Evolutionary conservation across 2,113 vertebrate species (phyloP), one percentile per base, ranked within the genome.

Genomic region (Rhinichthys klamathensis): DNA sequence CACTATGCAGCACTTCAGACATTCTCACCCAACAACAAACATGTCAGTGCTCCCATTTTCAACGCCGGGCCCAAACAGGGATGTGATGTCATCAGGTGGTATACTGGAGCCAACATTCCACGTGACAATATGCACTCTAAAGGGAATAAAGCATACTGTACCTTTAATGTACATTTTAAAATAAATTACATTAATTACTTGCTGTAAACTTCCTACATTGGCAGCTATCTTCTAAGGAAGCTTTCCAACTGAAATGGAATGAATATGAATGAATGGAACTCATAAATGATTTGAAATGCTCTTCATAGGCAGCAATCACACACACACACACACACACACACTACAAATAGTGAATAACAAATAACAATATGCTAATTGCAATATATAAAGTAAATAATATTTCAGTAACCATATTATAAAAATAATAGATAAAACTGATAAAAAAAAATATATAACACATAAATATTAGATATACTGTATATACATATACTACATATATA

Each of bases 31-130:
- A 72, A 99, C 96, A 86, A 97, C 93, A 13, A 98, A 97, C 97
- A 99, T 95, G 90, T 99, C 98, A 1, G 92, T 93, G 73, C 92
- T 95, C 0, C 94, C 94, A 60, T 96, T 94, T 7, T 95, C 93
- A 6, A 95, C 91, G 84, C 96, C 95, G 87, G 97, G 95, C 86
- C 96, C 96, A 61, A 99, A 96, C 89, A 99, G 93, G 85, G 97
- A 95, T 0, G 94, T 96, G 92, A 99, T 96, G 80, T 99, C 97
- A 1, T 95, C 96, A 0, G 98, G 98, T 12, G 97, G 97, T 91
- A 98, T 95, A 83, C 98, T 96, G 2, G 96, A 97, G 70, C 97
- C 98, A 85, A 99, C 98, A 0, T 99, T 99, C 98, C 98, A 99
- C 1, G 98, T 99, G 92, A 98, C 93, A 76, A 99, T 96, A 79